phyloP scores from a whole-genome alignment of 2,113 vertebrate species.

The Hipposideros armiger region DNA sequence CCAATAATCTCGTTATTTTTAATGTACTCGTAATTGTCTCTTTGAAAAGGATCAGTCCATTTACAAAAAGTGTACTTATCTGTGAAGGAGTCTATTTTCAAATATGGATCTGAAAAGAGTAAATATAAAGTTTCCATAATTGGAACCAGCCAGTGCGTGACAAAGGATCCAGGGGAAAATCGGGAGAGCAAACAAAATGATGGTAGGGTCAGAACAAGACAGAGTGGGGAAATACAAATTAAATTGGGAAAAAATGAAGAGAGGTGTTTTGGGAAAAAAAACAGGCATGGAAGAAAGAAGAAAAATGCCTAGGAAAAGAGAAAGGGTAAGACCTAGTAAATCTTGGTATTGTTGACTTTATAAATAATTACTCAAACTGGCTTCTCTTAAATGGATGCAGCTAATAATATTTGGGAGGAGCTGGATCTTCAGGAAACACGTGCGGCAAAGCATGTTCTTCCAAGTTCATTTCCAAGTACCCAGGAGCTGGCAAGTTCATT shows the following conservation, averaged over 20 bases:
- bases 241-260: not conserved
- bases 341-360: not conserved
- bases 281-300: not conserved
- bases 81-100: constrained; percentile 47
- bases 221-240: not conserved
- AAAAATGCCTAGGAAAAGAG: not conserved
- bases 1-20: constrained; percentile 59
- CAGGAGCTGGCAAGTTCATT: not conserved
- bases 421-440: not conserved
- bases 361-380: not conserved
- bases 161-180: constrained; percentile 26
- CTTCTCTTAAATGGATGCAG: not conserved
- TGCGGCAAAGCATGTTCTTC: not conserved
- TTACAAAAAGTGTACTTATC: constrained; percentile 52
- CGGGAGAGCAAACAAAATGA: not conserved
- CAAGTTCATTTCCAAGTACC: not conserved
- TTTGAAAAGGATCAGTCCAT: constrained; percentile 48
- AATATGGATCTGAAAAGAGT: constrained; percentile 28
- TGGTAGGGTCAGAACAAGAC: not conserved
- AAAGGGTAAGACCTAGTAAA: not conserved
- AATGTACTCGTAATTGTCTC: constrained; percentile 18
- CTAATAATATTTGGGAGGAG: not conserved
- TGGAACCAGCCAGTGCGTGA: constrained; percentile 10
- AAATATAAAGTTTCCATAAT: constrained; percentile 59
- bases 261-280: not conserved